These are phyloP conservation scores for Campoletis sonorensis DNA, from an alignment of 1,140 invertebrate species.

Conservation along the genomic window DNA sequence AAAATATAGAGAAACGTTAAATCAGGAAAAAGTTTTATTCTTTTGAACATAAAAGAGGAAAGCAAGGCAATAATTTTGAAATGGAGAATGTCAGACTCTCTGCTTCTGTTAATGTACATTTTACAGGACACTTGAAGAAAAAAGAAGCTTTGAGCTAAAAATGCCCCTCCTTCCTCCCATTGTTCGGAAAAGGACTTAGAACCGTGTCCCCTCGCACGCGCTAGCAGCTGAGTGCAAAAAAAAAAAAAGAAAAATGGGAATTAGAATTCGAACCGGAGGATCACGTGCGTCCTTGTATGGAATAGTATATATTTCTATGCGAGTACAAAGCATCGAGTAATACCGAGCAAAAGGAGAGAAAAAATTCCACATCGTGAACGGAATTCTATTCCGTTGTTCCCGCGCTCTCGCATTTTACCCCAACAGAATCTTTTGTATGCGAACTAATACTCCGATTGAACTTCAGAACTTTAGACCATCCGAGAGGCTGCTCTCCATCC, in stretches of 20 bases:
- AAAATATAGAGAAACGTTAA: too few relatives aligned
- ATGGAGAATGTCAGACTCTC: background rate
- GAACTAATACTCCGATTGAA: too few relatives aligned
- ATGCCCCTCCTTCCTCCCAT: background rate
- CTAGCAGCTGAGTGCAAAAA: slow-evolving; percentile 9
- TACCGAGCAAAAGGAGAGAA: background rate
- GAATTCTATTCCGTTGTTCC: background rate
- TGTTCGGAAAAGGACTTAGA: background rate
- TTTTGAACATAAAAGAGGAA: background rate
- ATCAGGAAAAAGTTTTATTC: too few relatives aligned
- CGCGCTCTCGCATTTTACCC: too few relatives aligned
- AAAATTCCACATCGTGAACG: background rate
- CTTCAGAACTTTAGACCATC: too few relatives aligned
- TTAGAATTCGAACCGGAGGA: background rate
- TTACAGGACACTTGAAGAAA: slow-evolving; percentile 6
- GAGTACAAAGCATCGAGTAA: too few relatives aligned
- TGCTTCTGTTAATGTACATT: background rate
- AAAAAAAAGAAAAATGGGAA: slow-evolving; percentile 2
- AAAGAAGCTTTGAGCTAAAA: slow-evolving; percentile 15
- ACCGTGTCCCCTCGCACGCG: background rate
- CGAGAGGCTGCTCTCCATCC: too few relatives aligned
- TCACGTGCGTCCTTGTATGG: background rate
- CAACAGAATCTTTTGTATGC: too few relatives aligned
- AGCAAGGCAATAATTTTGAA: background rate
- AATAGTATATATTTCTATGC: background rate